phyloP scores from a whole-genome alignment of 2,113 vertebrate species.

The Rutilus rutilus region DNA sequence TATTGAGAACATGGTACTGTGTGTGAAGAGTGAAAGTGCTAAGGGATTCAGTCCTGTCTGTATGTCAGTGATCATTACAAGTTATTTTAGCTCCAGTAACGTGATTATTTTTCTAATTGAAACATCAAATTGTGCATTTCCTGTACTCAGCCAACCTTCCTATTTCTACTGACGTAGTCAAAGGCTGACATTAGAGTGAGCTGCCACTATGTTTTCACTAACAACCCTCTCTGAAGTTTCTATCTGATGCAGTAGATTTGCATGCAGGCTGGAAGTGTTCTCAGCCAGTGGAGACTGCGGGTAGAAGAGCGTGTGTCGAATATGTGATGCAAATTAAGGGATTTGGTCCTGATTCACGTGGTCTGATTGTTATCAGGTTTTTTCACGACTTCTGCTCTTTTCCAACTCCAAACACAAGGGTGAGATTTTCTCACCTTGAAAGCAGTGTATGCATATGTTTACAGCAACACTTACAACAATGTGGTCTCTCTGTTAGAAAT shows the following conservation, averaged over 20 bases:
- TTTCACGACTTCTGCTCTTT: background rate
- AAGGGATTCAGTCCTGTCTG: background rate
- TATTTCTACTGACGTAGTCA: background rate
- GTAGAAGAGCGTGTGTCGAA: slow-evolving; percentile 26
- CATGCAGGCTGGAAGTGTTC: slow-evolving; percentile 9
- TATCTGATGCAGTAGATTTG: slow-evolving; percentile 19
- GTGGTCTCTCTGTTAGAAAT: background rate
- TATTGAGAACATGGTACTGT: background rate
- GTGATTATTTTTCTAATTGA: background rate
- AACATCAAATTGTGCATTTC: background rate
- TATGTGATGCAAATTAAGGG: slow-evolving; percentile 52
- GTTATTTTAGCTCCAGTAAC: background rate
- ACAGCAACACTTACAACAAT: background rate
- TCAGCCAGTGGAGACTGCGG: background rate
- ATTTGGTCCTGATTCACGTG: slow-evolving; percentile 23
- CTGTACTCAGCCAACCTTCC: background rate
- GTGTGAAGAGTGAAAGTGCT: background rate
- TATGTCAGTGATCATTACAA: background rate
- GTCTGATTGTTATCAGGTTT: background rate
- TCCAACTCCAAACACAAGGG: background rate
- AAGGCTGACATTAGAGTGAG: background rate
- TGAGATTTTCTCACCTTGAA: slow-evolving; percentile 9
- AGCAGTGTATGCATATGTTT: background rate
- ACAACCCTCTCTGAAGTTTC: background rate
- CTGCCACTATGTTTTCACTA: background rate